Evolutionary conservation across 92 coral and sea anemone genomes (phyloP).

Genomic region (Plumapathes pennacea): DNA sequence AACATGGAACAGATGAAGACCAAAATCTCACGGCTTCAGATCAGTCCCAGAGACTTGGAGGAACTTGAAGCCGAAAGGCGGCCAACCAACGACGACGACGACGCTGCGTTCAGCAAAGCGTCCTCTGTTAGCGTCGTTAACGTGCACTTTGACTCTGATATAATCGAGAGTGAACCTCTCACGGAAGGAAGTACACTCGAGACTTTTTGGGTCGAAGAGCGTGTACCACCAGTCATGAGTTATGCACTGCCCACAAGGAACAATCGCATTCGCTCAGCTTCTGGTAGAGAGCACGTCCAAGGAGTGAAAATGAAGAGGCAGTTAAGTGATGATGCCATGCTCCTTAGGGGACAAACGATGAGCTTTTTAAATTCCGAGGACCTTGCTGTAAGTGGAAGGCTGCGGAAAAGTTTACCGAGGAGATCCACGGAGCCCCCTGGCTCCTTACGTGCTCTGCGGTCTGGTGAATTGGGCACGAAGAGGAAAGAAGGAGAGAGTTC

Average conservation of each 20-base stretch:
- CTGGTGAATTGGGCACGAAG: too few relatives aligned
- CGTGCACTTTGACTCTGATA: neutral
- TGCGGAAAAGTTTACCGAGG: slow-evolving; percentile 6
- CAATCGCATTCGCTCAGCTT: slow-evolving; percentile 19
- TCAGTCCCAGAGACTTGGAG: slow-evolving; percentile 28
- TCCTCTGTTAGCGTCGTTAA: slow-evolving; percentile 17
- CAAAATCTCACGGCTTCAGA: slow-evolving; percentile 15
- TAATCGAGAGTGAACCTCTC: slow-evolving; percentile 2
- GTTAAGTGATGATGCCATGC: slow-evolving; percentile 43
- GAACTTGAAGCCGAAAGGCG: neutral
- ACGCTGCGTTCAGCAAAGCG: neutral
- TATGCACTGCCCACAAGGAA: neutral
- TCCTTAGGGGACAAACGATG: slow-evolving; percentile 65
- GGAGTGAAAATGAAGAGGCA: slow-evolving; percentile 46
- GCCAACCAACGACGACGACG: neutral
- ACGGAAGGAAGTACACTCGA: slow-evolving; percentile 22
- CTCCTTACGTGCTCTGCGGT: too few relatives aligned
- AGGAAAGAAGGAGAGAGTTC: too few relatives aligned
- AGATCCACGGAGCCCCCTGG: slow-evolving; percentile 1
- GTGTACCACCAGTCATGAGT: slow-evolving; percentile 22
- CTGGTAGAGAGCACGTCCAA: slow-evolving; percentile 34
- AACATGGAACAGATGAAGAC: slow-evolving; percentile 63
- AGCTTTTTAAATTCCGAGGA: slow-evolving; percentile 63
- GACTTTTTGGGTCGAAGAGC: slow-evolving; percentile 72
- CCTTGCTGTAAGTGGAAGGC: slow-evolving; percentile 40